Percentiles rank a stretch among this genome's conserved stretches.
Evolutionary conservation across 1,140 invertebrate genomes (phyloP).

Genomic region (Geopemphigus sp.): DNA sequence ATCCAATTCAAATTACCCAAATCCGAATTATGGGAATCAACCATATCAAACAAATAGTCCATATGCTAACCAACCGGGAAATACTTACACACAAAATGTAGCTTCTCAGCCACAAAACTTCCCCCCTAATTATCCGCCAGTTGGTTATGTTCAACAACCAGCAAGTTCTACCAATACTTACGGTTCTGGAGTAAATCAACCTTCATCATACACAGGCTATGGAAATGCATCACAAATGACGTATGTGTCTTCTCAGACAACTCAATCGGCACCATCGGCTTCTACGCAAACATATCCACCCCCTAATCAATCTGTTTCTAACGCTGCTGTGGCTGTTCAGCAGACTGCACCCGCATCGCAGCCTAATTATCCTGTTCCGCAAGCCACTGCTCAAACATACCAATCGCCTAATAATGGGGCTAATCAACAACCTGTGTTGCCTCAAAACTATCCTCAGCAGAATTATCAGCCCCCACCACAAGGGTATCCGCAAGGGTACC

Average conservation of each 20-base stretch:
- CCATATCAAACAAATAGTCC: conserved; percentile 31
- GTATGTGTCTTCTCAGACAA: conserved; percentile 50
- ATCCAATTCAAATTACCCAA: conserved; percentile 15
- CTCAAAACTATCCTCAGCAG: conserved; percentile 37
- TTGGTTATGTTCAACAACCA: conserved; percentile 44
- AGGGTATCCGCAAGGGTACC: conserved; percentile 34
- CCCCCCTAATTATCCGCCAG: conserved; percentile 37
- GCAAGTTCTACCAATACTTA: conserved; percentile 27
- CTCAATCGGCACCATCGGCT: conserved; percentile 50
- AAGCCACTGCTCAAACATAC: conserved; percentile 25
- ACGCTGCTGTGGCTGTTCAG: conserved; percentile 19
- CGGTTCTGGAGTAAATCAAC: conserved; percentile 34
- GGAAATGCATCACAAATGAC: conserved; percentile 50
- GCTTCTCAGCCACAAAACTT: conserved; percentile 32
- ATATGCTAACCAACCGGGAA: conserved; percentile 23
- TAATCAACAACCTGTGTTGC: conserved; percentile 23
- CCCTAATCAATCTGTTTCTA: conserved; percentile 25
- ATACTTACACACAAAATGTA: conserved; percentile 35
- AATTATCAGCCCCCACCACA: conserved; percentile 27
- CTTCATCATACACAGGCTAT: conserved; percentile 44
- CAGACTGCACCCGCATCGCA: conserved; percentile 2
- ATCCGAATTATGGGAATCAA: conserved; percentile 38
- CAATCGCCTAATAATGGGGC: conserved; percentile 24
- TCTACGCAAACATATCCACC: conserved; percentile 51
- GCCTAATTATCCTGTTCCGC: conserved; percentile 32